phyloP scores from a whole-genome alignment of 2,888 invertebrate species.

The Steinernema scapterisci region DNA sequence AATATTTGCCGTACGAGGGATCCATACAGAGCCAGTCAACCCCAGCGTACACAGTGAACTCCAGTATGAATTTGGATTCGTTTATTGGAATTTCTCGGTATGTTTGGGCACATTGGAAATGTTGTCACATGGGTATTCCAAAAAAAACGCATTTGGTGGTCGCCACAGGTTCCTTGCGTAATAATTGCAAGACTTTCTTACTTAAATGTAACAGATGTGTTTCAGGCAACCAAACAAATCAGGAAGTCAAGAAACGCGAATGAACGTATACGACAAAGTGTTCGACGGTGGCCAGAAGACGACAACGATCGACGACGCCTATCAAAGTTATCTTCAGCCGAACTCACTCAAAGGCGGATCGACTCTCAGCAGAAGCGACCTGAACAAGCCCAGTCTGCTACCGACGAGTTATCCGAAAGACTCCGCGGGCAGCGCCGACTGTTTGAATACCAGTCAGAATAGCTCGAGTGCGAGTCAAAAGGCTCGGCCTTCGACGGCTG shows the following conservation, averaged over 20 bases:
- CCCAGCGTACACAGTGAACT: neutral
- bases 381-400: neutral
- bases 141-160: no score
- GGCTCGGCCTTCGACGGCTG: conserved; percentile 5
- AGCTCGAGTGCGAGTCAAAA: conserved; percentile 20
- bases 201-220: neutral
- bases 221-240: conserved; percentile 3
- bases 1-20: conserved; percentile 12
- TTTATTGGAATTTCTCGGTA: conserved; percentile 18
- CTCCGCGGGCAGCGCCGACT: neutral
- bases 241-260: neutral
- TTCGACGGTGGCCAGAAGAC: conserved; percentile 4
- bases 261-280: conserved; percentile 29
- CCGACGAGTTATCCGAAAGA: conserved; percentile 27
- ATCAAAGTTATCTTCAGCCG: conserved; percentile 5
- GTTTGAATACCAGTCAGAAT: conserved; percentile 26
- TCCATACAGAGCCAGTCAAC: neutral
- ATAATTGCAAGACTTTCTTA: no score
- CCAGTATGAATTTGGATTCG: conserved; percentile 18
- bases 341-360: conserved; percentile 10
- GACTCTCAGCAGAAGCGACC: neutral
- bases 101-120: neutral
- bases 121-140: no score
- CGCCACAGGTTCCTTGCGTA: no score
- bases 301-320: conserved; percentile 2